A percentile compares a stretch with the other conserved stretches of the same genome.
Conservation (phyloP, 1,140 invertebrate species). For the Papilio xuthus region DNA sequence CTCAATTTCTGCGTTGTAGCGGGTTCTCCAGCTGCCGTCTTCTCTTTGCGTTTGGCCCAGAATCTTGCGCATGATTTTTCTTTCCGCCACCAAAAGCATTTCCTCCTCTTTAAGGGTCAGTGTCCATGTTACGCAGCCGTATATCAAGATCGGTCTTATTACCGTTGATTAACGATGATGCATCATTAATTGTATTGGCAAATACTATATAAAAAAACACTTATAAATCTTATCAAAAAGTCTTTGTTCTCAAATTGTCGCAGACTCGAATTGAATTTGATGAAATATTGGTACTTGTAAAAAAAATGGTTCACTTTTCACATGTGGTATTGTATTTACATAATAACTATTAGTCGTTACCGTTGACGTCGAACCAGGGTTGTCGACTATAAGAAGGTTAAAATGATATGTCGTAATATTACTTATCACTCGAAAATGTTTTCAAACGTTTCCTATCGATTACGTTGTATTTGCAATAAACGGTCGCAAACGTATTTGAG, state of each 20-base stretch:
- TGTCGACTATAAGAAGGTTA: constrained; percentile 30
- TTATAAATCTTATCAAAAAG: not conserved
- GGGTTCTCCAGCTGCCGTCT: too few relatives aligned
- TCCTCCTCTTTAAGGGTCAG: too few relatives aligned
- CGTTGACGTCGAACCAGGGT: constrained; percentile 38
- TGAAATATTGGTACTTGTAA: constrained; percentile 52
- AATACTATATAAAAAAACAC: not conserved
- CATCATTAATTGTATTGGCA: not conserved
- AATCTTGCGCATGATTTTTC: too few relatives aligned
- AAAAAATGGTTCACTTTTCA: constrained; percentile 44
- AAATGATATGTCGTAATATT: constrained; percentile 1
- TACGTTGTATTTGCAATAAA: constrained; percentile 33
- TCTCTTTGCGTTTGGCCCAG: too few relatives aligned
- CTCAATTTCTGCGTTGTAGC: too few relatives aligned
- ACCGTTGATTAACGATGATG: too few relatives aligned
- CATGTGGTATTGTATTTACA: constrained; percentile 45
- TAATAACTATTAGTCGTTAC: constrained; percentile 42
- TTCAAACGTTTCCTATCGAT: constrained; percentile 25
- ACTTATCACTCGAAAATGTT: constrained; percentile 18
- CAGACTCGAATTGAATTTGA: constrained; percentile 50
- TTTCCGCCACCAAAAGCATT: too few relatives aligned
- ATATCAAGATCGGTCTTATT: too few relatives aligned
- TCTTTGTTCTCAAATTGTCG: constrained; percentile 21
- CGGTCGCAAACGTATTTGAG: constrained; percentile 23
- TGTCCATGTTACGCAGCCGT: too few relatives aligned